These are phyloP conservation scores for Hydra vulgaris DNA, from an alignment of 30 jellyfish, hydroid and myxozoan species.

Conservation along the genomic window DNA sequence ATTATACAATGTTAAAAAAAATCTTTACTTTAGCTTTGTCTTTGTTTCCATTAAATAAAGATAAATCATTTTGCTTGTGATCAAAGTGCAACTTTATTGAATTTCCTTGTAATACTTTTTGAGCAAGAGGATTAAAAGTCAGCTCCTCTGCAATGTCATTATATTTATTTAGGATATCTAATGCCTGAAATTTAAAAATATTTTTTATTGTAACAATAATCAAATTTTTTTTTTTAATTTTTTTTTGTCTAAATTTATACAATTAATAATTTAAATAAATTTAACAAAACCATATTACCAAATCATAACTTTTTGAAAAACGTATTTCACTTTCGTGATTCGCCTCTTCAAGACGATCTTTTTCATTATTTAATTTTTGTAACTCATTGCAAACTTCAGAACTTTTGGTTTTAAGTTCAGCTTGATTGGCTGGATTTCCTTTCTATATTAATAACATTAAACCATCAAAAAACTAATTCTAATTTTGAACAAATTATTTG, in stretches of 20 bases:
- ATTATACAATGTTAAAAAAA: no score
- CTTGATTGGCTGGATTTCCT: constrained; percentile 20
- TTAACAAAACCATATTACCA: constrained; percentile 16
- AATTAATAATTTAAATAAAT: background rate
- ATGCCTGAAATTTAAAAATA: background rate
- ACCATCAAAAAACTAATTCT: no score
- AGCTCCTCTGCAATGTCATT: constrained; percentile 22
- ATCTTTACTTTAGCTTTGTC: constrained; percentile 10
- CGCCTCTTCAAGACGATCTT: constrained; percentile 33
- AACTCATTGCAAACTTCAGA: constrained; percentile 14
- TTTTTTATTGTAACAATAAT: background rate
- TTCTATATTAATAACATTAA: background rate
- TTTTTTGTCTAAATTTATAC: no score
- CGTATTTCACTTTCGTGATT: constrained; percentile 52
- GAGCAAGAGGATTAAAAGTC: background rate
- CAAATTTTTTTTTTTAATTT: background rate
- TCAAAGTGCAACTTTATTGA: constrained; percentile 7
- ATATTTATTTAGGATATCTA: background rate
- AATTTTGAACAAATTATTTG: no score
- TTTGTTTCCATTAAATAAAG: background rate
- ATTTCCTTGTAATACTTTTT: background rate
- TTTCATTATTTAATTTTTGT: constrained; percentile 24
- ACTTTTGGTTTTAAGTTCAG: constrained; percentile 26
- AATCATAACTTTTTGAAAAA: constrained; percentile 31
- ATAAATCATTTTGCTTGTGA: constrained; percentile 19